Evolutionary conservation across 2,797 vertebrate species (phyloP), one percentile per base, ranked within the genome.

Genomic region (Coracias cyanogaster): DNA sequence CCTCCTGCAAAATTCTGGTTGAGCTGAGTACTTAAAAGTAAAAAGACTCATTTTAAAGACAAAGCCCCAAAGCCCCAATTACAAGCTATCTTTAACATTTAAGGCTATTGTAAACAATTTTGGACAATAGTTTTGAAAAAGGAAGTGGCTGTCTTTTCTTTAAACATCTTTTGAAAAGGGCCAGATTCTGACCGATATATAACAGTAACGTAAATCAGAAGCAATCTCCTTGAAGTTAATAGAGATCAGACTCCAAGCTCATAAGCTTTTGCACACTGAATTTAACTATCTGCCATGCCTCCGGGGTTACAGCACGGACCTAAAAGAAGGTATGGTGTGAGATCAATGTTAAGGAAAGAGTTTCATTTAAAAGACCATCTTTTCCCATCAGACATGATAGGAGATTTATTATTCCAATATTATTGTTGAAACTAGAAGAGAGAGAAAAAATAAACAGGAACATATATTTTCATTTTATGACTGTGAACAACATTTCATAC

Each of bases 341-440:
- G 93, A 97, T 93, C 95, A 96, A 94, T 92, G 67, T 90, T 92
- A 96, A 92, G 91, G 76, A 93, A 92, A 93, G 94, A 87, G 77
- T 92, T 84, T 93, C 54, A 92, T 96, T 92, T 93, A 96, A 95
- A 95, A 93, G 72, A 96, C 90, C 94, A 92, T 96, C 94, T 97
- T 96, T 92, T 90, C 90, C 93, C 93, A 94, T 96, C 95, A 95
- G 94, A 93, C 92, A 54, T 88, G 93, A 97, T 88, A 89, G 95
- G 91, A 97, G 96, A 97, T 97, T 97, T 96, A 97, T 95, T 96
- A 91, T 96, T 96, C 78, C 86, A 96, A 96, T 97, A 96, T 94
- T 92, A 94, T 94, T 96, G 92, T 91, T 91, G 92, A 97, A 97
- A 92, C 62, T 60, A 89, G 89, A 88, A 86, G 90, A 77, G 78